These are phyloP conservation scores for Eristalis intricaria DNA, from an alignment of 2,888 invertebrate genomes.

Conservation along the genomic window DNA sequence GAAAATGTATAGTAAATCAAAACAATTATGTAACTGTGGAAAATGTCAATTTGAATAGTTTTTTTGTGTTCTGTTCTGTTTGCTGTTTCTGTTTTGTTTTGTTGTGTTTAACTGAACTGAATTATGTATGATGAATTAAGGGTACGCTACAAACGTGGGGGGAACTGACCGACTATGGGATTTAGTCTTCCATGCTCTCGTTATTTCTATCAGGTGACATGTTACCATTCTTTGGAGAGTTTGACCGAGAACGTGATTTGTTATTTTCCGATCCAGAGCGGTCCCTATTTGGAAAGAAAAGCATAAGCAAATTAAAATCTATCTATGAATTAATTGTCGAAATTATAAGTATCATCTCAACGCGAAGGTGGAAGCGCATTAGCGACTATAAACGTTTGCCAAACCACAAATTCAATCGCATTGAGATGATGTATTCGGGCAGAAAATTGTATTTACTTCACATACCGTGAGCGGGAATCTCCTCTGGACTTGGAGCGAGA, in stretches of 20 bases:
- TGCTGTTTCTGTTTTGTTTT: constrained; percentile 21
- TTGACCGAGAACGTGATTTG: constrained; percentile 83
- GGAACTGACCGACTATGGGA: constrained; percentile 35
- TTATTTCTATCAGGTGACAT: constrained; percentile 82
- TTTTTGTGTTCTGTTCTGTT: constrained; percentile 15
- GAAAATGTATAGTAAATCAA: constrained; percentile 44
- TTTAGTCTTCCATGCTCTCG: constrained; percentile 82
- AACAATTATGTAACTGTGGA: constrained; percentile 68
- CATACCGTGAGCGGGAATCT: constrained; percentile 83
- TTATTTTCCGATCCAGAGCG: constrained; percentile 88
- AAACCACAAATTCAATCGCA: constrained; percentile 13
- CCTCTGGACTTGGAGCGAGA: constrained; percentile 81
- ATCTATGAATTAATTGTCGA: not conserved
- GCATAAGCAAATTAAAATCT: not conserved
- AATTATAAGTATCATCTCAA: not conserved
- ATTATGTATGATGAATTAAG: constrained; percentile 37
- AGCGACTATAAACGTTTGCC: too few relatives aligned
- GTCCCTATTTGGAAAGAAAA: constrained; percentile 82
- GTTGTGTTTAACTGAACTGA: constrained; percentile 39
- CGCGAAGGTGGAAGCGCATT: too few relatives aligned
- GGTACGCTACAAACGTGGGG: constrained; percentile 36
- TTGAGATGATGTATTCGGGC: not conserved
- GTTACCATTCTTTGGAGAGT: constrained; percentile 82
- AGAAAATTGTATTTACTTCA: not conserved
- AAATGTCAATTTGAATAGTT: constrained; percentile 61